phyloP scores from a whole-genome alignment of 2,113 vertebrate genomes.

The Silurus glanis region DNA sequence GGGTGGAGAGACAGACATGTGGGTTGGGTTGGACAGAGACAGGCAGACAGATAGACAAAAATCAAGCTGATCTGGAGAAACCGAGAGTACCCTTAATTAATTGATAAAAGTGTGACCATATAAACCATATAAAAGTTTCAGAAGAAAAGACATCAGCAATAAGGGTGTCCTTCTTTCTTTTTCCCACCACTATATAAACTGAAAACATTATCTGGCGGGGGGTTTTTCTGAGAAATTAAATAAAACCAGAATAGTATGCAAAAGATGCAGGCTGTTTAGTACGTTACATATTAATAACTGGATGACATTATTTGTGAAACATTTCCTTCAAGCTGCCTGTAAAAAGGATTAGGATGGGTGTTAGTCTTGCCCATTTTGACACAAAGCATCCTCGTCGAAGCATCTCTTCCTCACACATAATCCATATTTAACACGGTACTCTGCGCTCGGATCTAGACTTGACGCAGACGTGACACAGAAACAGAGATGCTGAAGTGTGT shows the following conservation, averaged over 20 bases:
- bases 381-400: constrained; percentile 39
- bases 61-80: no score
- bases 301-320: background rate
- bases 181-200: no score
- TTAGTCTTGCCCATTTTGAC: background rate
- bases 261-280: background rate
- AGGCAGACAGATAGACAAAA: no score
- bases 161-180: no score
- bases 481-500: background rate
- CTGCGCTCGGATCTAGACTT: background rate
- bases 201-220: no score
- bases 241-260: background rate
- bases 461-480: background rate
- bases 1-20: no score
- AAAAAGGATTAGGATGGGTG: constrained; percentile 63
- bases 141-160: no score
- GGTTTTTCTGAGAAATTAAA: background rate
- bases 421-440: constrained; percentile 47
- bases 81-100: no score
- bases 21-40: no score
- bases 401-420: constrained; percentile 50
- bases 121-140: no score
- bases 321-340: constrained; percentile 52
- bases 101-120: no score
- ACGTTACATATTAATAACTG: background rate